Conservation (phyloP, 2,888 invertebrate genomes). For the Thera obeliscata region DNA sequence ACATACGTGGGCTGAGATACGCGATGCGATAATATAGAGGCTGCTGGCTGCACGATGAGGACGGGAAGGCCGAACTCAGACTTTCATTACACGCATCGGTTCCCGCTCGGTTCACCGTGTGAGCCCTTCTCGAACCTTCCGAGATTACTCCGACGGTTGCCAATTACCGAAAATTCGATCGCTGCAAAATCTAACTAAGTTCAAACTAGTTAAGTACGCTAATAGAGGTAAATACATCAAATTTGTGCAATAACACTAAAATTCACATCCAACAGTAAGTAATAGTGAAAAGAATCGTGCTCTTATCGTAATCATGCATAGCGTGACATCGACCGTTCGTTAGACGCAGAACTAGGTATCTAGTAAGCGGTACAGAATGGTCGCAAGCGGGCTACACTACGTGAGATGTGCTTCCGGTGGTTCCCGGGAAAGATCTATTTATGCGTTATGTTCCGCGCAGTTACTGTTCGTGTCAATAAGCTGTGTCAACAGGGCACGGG, state of each 20-base stretch:
- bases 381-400: constrained; percentile 79
- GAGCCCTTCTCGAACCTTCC: constrained; percentile 62
- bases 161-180: constrained; percentile 48
- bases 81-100: constrained; percentile 79
- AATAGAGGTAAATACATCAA: constrained; percentile 51
- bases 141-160: constrained; percentile 61
- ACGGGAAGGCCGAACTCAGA: constrained; percentile 62
- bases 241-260: constrained; percentile 72
- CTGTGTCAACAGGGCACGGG: constrained; percentile 74
- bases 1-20: constrained; percentile 28
- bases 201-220: constrained; percentile 40
- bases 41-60: constrained; percentile 48
- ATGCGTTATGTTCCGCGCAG: constrained; percentile 81
- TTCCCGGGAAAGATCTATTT: constrained; percentile 84
- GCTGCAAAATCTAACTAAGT: constrained; percentile 42
- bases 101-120: constrained; percentile 68
- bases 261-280: constrained; percentile 69
- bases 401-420: constrained; percentile 79
- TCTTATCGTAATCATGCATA: constrained; percentile 82
- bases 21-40: constrained; percentile 55
- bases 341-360: constrained; percentile 65
- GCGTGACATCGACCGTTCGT: constrained; percentile 79
- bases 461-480: constrained; percentile 72
- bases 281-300: constrained; percentile 72
- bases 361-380: constrained; percentile 68